Evolutionary conservation across 2,888 invertebrate genomes (phyloP).

Genomic region (Lutraria lutraria): DNA sequence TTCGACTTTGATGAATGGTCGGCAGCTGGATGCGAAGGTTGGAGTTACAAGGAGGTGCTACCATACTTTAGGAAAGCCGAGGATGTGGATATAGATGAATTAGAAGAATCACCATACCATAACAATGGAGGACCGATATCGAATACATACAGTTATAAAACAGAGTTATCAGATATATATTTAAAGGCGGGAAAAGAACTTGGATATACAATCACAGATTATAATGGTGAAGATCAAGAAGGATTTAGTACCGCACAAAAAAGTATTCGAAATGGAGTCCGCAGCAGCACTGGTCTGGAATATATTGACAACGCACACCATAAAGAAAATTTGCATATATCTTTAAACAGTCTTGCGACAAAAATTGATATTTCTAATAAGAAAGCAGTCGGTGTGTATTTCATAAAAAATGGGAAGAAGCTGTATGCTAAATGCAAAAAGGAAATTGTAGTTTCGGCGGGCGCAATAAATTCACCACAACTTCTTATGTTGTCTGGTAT

Average conservation of each 20-base stretch:
- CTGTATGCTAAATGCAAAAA: slow-evolving; percentile 47
- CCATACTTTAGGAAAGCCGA: slow-evolving; percentile 88
- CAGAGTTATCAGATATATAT: slow-evolving; percentile 77
- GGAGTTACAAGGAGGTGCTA: slow-evolving; percentile 91
- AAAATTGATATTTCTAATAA: slow-evolving; percentile 35
- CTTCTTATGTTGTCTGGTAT: slow-evolving; percentile 85
- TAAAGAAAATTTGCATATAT: slow-evolving; percentile 30
- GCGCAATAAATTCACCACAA: slow-evolving; percentile 84
- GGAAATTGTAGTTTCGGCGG: slow-evolving; percentile 84
- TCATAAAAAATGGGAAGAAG: slow-evolving; percentile 32
- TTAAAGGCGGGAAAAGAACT: slow-evolving; percentile 89
- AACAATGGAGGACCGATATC: slow-evolving; percentile 79
- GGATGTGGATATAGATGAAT: slow-evolving; percentile 84
- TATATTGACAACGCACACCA: slow-evolving; percentile 16
- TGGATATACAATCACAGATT: slow-evolving; percentile 88
- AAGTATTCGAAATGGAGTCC: slow-evolving; percentile 72
- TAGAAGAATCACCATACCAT: slow-evolving; percentile 78
- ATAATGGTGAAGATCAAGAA: slow-evolving; percentile 72
- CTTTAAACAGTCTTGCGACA: slow-evolving; percentile 31
- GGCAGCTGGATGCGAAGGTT: slow-evolving; percentile 32
- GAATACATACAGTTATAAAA: slow-evolving; percentile 73
- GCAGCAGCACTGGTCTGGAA: slow-evolving; percentile 80
- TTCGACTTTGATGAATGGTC: slow-evolving; percentile 90
- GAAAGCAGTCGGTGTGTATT: slow-evolving; percentile 32
- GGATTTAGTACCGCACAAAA: slow-evolving; percentile 54